Evolutionary conservation across 2,888 invertebrate genomes (phyloP), one percentile per base, ranked within the genome.

Genomic region (Bellardia pandia): DNA sequence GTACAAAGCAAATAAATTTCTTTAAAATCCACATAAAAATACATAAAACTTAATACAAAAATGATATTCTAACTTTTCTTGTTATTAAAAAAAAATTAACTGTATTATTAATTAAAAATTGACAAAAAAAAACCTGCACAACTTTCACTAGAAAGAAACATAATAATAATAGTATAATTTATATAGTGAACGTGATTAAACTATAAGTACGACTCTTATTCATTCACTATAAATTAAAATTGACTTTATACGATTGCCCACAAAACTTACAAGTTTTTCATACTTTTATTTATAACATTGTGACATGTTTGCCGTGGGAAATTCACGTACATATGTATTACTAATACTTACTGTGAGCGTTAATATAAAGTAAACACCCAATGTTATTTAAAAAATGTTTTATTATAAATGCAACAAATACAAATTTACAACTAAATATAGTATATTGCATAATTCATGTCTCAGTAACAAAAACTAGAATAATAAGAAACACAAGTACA

Each of bases 121-220:
- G 33, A 81, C 42, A 81, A 68, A 56, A 69, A 33, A 1, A 37
- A 37, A 14, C 51, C 13, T 8, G 16, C 40, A 42, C 3, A 77
- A 77, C 83, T 83, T 83, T 83, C 83, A 77, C 76, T 62, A 45
- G 74, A 42, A 82, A 23, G 37, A 48, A 64, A 42, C 40, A 53
- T 42, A 53, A 33, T 58, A 45, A 11, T 56, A 37, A 6, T 37
- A 37, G 6, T 37, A 37, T 23, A 23, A 23, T 45, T 9, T 30
- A 33, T 16, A 51, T 42, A 37, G 42, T 48, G 56, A 84, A 84
- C 78, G 78, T 84, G 84, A 84, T 58, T 72, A 68, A 84, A 60
- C 2, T 60, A 68, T 45, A 58, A 37, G 13, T n/a, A 71, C 58
- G 64, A 66, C 23, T 33, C 42, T 71, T 48, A 69, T 75, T 82